These are phyloP conservation scores for Pomatorhinus ruficollis DNA, from an alignment of 2,113 vertebrate genomes.

Conservation along the genomic window DNA sequence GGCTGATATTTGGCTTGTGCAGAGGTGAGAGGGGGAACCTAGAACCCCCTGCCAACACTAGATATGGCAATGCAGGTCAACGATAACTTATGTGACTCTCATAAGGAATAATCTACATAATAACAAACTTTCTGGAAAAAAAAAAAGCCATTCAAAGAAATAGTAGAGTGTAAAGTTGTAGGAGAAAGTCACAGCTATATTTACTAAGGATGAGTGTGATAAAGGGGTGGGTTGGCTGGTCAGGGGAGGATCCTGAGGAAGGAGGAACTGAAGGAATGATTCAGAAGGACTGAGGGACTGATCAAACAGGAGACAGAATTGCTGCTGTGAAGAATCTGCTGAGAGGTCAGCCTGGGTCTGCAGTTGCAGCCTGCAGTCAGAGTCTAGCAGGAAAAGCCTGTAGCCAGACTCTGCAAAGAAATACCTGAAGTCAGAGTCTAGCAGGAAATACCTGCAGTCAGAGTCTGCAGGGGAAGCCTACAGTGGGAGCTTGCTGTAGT, in stretches of 20 bases:
- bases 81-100: not conserved
- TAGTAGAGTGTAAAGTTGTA: not conserved
- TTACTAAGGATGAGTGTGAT: not conserved
- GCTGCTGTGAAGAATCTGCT: not conserved
- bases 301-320: not conserved
- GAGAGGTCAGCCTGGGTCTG: not conserved
- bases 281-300: not conserved
- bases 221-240: not conserved
- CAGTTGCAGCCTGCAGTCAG: not conserved
- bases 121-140: not conserved
- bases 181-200: not conserved
- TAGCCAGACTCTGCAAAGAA: not conserved
- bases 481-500: not conserved
- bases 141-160: conserved; percentile 14
- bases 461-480: not conserved
- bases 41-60: not conserved
- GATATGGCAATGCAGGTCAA: not conserved
- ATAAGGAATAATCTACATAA: not conserved
- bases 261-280: not conserved
- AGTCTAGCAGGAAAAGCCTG: not conserved
- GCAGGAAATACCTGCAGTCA: not conserved
- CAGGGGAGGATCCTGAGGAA: not conserved
- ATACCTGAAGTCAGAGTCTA: not conserved
- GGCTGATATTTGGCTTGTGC: not conserved
- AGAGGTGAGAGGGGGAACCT: not conserved